phyloP scores from a whole-genome alignment of 2,888 invertebrate species.

The Orthosia gracilis region DNA sequence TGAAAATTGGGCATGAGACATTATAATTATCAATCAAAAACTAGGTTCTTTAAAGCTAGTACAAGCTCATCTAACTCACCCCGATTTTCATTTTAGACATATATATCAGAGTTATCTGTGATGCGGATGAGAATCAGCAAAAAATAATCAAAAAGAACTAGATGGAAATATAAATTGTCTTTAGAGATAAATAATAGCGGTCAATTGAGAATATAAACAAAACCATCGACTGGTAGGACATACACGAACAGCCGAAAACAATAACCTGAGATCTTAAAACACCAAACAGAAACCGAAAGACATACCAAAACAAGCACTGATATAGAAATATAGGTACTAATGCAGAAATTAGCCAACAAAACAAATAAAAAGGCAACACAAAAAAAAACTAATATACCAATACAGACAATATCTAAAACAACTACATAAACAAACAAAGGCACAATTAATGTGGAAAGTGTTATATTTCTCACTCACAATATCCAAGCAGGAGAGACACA shows the following conservation, averaged over 20 bases:
- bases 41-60: background rate
- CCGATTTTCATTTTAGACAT: background rate
- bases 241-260: conserved; percentile 5
- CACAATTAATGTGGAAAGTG: conserved; percentile 35
- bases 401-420: background rate
- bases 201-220: conserved; percentile 13
- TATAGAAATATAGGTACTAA: too few species aligned
- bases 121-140: conserved; percentile 6
- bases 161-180: background rate
- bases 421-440: conserved; percentile 7
- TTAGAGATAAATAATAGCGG: conserved; percentile 11
- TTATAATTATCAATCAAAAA: background rate
- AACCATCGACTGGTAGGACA: background rate
- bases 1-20: background rate
- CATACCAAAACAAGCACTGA: background rate
- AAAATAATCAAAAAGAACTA: background rate
- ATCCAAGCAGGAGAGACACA: conserved; percentile 27
- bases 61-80: background rate
- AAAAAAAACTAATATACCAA: background rate
- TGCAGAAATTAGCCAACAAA: background rate
- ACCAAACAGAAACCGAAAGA: background rate
- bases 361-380: background rate
- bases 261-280: conserved; percentile 4
- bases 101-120: conserved; percentile 8
- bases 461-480: conserved; percentile 57